phyloP scores from a whole-genome alignment of 2,113 vertebrate genomes.

The Sinosuthora webbiana region DNA sequence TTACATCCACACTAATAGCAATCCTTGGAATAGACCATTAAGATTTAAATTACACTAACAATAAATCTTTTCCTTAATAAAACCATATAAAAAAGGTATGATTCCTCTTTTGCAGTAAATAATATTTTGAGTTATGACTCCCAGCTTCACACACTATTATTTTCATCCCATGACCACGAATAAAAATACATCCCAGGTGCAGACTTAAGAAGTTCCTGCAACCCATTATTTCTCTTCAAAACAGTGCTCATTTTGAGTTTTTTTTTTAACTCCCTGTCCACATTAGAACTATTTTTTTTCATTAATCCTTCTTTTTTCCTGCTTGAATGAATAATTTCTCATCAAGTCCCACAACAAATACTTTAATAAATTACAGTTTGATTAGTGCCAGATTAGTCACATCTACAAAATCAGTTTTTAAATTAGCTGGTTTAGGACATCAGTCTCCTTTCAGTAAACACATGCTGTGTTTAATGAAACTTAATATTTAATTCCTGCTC shows the following conservation, averaged over 20 bases:
- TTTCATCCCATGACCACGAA: background rate
- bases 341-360: slow-evolving; percentile 11
- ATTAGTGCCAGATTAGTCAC: slow-evolving; percentile 9
- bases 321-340: slow-evolving; percentile 5
- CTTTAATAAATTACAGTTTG: slow-evolving; percentile 31
- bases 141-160: background rate
- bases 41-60: background rate
- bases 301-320: background rate
- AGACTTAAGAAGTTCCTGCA: background rate
- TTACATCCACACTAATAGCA: background rate
- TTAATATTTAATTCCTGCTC: background rate
- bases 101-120: background rate
- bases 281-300: background rate
- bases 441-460: slow-evolving; percentile 4
- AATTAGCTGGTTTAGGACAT: background rate
- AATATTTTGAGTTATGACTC: background rate
- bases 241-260: background rate
- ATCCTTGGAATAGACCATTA: background rate
- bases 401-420: background rate
- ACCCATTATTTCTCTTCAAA: background rate
- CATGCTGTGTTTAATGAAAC: slow-evolving; percentile 16
- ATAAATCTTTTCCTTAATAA: background rate
- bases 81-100: background rate
- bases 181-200: background rate
- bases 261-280: background rate